These are phyloP conservation scores for Brachyrhaphis roseni DNA, from an alignment of 2,797 vertebrate species.

Conservation along the genomic window DNA sequence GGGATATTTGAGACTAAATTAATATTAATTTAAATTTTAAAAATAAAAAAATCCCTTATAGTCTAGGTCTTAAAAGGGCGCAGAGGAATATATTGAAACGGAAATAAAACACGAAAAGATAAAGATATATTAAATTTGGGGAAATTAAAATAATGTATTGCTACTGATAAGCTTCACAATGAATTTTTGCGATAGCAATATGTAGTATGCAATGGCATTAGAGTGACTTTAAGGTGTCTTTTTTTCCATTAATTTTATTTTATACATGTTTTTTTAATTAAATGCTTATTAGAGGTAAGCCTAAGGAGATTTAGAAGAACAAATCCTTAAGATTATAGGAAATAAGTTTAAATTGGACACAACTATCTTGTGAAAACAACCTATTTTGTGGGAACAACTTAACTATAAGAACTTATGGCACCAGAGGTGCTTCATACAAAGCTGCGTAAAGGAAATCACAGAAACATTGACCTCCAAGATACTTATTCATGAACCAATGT, in stretches of 20 bases:
- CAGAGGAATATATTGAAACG: not conserved
- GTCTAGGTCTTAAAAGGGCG: not conserved
- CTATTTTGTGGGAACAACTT: too few species aligned
- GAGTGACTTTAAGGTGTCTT: not conserved
- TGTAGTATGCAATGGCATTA: not conserved
- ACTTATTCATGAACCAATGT: not conserved
- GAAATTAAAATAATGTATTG: not conserved
- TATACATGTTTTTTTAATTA: not conserved
- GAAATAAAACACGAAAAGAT: not conserved
- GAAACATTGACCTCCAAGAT: not conserved
- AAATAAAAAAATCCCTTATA: not conserved
- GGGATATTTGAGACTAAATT: not conserved
- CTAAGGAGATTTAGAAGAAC: not conserved
- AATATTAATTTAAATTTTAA: not conserved
- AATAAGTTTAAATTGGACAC: too few species aligned
- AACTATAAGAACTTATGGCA: too few species aligned
- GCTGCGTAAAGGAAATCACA: not conserved
- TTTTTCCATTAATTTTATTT: not conserved
- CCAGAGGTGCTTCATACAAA: too few species aligned
- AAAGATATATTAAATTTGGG: not conserved
- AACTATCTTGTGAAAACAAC: too few species aligned
- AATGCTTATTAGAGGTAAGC: not conserved
- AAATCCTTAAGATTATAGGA: not conserved
- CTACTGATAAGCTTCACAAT: not conserved
- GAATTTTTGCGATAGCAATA: not conserved